Conservation (phyloP, 2,113 vertebrate genomes). For the Acrocephalus kingi region DNA sequence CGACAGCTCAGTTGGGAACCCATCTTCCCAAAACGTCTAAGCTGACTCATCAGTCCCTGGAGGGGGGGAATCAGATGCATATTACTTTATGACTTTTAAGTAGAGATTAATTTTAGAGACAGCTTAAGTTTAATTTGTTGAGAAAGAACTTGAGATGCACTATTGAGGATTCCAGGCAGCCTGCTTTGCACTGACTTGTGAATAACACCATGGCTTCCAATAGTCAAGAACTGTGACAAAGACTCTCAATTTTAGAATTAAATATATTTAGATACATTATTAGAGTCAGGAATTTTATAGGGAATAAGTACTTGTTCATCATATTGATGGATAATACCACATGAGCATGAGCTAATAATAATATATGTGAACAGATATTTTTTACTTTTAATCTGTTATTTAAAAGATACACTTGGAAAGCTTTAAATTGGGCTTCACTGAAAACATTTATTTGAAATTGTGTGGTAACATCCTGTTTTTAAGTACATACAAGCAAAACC, state of each 20-base stretch:
- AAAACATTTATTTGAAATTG: not conserved
- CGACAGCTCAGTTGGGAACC: not conserved
- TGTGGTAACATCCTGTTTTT: not conserved
- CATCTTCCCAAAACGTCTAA: not conserved
- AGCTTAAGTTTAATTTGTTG: not conserved
- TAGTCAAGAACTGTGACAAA: slow-evolving; percentile 21
- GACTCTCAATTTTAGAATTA: slow-evolving; percentile 29
- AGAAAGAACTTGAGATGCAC: not conserved
- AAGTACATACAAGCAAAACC: not conserved
- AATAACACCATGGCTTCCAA: not conserved
- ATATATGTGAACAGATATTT: slow-evolving; percentile 29
- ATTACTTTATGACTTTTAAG: not conserved
- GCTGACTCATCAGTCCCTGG: not conserved
- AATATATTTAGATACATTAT: slow-evolving; percentile 22
- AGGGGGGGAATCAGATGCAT: slow-evolving; percentile 25
- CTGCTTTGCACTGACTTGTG: not conserved
- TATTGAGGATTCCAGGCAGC: not conserved
- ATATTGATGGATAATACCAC: slow-evolving; percentile 67
- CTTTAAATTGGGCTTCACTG: slow-evolving; percentile 8
- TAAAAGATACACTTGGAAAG: slow-evolving; percentile 23
- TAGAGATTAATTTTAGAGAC: not conserved
- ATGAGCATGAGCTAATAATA: slow-evolving; percentile 29
- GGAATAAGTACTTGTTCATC: slow-evolving; percentile 57
- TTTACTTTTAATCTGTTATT: slow-evolving; percentile 31
- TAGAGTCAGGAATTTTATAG: slow-evolving; percentile 12